Base-by-base conservation (phyloP, 2,797 vertebrate species). In the Sciurus carolinensis region DNA sequence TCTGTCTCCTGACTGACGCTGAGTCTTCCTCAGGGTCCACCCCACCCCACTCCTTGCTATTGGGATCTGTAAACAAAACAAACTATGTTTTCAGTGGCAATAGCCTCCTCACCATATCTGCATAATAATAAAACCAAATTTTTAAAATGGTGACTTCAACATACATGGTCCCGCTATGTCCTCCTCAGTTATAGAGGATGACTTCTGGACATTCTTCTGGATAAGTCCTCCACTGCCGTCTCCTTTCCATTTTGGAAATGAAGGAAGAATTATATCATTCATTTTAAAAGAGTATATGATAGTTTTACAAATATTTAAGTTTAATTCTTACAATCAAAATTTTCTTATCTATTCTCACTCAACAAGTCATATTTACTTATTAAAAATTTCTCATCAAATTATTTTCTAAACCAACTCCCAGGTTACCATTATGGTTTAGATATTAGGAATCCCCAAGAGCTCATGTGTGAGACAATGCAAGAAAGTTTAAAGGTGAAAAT, bases 291-390 rank as follows among this genome's bases (percentile, higher is more conserved):
- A 5, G 52, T 92, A 52, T 59, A 12, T n/a, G 76, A 50, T n/a
- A 73, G 50, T 39, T 71, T 91, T 81, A 82, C 91, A 69, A 82
- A 82, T 76, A 72, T 72, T 79, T 67, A 17, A 87, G 62, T 64
- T 85, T 67, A 22, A 81, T 59, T 75, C 9, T 76, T 36, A 50
- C 36, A 76, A 59, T 66, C 76, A 87, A 95, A 50, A 67, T 95
- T 59, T 26, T 59, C 15, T 67, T 67, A 18, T 50, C 47, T 17
- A 75, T 66, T 82, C 83, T 67, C 30, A 86, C 2, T 39, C 28
- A 26, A 54, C n/a, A 81, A 88, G 8, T 36, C 44, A 66, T 72
- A 44, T 81, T 76, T 77, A 69, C n/a, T 5, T 50, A n/a, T 24
- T 75, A 44, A 12, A 75, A 83, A 33, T 83, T 75, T 89, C 57